Base-by-base conservation (phyloP, 64 coral and sea anemone species). In the Dendrophyllia cribrosa region DNA sequence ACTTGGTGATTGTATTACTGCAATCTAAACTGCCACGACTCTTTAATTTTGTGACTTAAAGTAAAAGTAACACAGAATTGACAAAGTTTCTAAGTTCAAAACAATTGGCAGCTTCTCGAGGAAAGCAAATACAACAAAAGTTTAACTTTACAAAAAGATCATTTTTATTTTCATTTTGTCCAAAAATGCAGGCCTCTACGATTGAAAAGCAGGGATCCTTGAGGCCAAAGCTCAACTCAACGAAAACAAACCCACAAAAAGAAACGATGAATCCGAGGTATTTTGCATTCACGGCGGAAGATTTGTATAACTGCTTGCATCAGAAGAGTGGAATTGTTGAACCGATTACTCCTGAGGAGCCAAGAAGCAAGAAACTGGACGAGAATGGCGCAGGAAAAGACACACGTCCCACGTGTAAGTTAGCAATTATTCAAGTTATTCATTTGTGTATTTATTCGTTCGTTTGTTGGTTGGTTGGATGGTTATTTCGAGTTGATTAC, bases 241-340 rank as follows among this genome's bases (percentile, higher is more conserved):
- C 47, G 13, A 67, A 84, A 47, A 15, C 9, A 19, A 64, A 84
- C 9, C 79, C 19, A 47, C 62, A 67, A 13, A 84, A 51, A 22
- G 80, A 84, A 21, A 44, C 20, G 15, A 67, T 23, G n/a, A 65
- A 82, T 19, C 24, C 45, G 6, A 66, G 34, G 9, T 5, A 48
- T 68, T 67, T 68, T 47, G 19, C 59, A 14, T 84, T 84, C 45
- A 84, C 80, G 43, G 80, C 26, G 17, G 45, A 84, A 49, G 80
- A 84, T n/a, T 67, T 84, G 46, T 84, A 84, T 47, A 67, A 84
- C 16, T 84, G 47, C 46, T 47, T 84, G 80, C 80, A 84, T 23
- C 44, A 84, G 44, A 67, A 68, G 20, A 62, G 60, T 84, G 63
- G 80, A 84, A 84, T 67, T n/a, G 80, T 84, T 45, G 80, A 84